These are phyloP conservation scores for Eutolmus rufibarbis DNA, from an alignment of 2,888 invertebrate species.

Conservation along the genomic window DNA sequence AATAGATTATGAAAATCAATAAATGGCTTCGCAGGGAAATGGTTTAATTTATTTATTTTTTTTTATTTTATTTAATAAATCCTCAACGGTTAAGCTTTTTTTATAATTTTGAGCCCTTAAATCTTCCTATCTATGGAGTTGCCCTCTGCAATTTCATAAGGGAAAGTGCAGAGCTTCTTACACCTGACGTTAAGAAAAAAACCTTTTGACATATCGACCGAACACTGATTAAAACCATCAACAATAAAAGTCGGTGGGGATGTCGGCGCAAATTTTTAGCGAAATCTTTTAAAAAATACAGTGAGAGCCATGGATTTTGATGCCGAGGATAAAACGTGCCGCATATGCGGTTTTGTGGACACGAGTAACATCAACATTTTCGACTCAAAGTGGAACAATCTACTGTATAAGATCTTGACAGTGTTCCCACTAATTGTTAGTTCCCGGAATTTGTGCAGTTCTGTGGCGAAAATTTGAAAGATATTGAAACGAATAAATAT, in stretches of 20 bases:
- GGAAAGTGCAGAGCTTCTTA: background rate
- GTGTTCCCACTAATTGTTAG: slow-evolving; percentile 54
- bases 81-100: too few species aligned
- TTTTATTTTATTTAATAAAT: too few species aligned
- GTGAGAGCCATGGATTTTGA: background rate
- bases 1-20: too few species aligned
- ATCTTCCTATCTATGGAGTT: background rate
- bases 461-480: background rate
- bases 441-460: background rate
- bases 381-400: slow-evolving; percentile 49
- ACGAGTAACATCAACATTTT: slow-evolving; percentile 52
- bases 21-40: too few species aligned
- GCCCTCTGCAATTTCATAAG: background rate
- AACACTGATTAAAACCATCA: slow-evolving; percentile 46
- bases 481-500: background rate
- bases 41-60: too few species aligned
- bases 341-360: slow-evolving; percentile 54
- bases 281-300: background rate
- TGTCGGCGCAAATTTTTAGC: background rate
- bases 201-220: slow-evolving; percentile 51
- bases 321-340: slow-evolving; percentile 54
- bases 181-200: slow-evolving; percentile 10
- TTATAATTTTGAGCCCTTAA: background rate
- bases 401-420: slow-evolving; percentile 52
- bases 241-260: background rate